Percentiles rank a stretch among this genome's conserved stretches.
Conservation (phyloP, 2,113 vertebrate species). For the Pao palembangensis region DNA sequence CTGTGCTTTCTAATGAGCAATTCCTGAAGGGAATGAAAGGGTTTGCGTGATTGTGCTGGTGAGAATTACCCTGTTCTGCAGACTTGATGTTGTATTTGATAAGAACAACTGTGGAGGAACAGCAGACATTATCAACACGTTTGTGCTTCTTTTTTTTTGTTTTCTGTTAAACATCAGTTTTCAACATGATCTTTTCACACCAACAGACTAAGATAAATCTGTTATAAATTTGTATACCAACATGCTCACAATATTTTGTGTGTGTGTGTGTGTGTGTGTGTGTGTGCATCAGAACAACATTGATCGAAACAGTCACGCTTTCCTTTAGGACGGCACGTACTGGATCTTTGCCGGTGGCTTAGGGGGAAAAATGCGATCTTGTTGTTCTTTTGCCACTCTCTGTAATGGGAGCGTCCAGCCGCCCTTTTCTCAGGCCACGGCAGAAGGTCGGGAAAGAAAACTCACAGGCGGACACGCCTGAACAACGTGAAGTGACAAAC, state of each 20-base stretch:
- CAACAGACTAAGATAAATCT: constrained; percentile 72
- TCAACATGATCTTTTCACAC: constrained; percentile 69
- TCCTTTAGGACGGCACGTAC: constrained; percentile 37
- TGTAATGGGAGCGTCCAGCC: constrained; percentile 4
- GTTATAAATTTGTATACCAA: constrained; percentile 71
- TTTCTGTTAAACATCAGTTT: constrained; percentile 65
- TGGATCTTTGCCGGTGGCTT: constrained; percentile 32
- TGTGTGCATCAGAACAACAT: constrained; percentile 46
- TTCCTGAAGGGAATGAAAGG: too few species aligned
- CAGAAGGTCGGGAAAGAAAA: constrained; percentile 29
- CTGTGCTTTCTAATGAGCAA: too few species aligned
- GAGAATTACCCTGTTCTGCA: constrained; percentile 56
- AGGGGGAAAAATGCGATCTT: too few species aligned
- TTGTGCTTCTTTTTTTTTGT: constrained; percentile 71
- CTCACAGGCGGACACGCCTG: constrained; percentile 35
- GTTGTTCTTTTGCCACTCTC: too few species aligned
- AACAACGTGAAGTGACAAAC: constrained; percentile 31
- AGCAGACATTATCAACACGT: constrained; percentile 72
- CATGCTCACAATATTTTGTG: constrained; percentile 71
- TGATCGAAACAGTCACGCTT: constrained; percentile 58
- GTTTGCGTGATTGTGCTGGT: constrained; percentile 8
- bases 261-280: constrained; percentile 44
- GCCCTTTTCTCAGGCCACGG: constrained; percentile 32
- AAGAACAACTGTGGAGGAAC: constrained; percentile 71
- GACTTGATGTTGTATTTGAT: constrained; percentile 54